These are phyloP conservation scores for Synaphobranchus kaupii DNA, from an alignment of 2,797 vertebrate species.

Conservation along the genomic window DNA sequence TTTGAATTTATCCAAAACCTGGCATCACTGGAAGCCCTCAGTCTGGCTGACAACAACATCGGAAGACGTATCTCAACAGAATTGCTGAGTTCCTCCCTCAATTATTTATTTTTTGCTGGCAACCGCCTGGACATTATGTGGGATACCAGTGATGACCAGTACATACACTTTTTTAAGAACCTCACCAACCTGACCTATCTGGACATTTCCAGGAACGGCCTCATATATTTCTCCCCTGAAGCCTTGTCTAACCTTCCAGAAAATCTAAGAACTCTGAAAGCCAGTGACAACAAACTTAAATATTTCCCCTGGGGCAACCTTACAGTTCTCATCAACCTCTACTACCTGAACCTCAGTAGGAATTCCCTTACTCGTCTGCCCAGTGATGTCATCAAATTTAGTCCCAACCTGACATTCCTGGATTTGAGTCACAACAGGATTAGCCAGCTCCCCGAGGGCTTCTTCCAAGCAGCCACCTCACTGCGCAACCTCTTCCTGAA, in stretches of 20 bases:
- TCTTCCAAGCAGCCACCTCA: constrained; percentile 61
- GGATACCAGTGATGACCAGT: constrained; percentile 64
- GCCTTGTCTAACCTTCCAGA: constrained; percentile 65
- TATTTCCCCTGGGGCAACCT: constrained; percentile 76
- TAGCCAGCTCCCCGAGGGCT: constrained; percentile 63
- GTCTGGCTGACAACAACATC: constrained; percentile 75
- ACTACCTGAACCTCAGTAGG: constrained; percentile 69
- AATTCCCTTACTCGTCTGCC: constrained; percentile 67
- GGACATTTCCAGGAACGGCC: constrained; percentile 74
- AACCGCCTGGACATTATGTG: constrained; percentile 77
- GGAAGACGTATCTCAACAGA: constrained; percentile 67
- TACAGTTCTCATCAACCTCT: constrained; percentile 60
- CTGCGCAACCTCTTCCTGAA: constrained; percentile 66
- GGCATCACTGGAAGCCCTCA: constrained; percentile 65
- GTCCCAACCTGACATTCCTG: constrained; percentile 58
- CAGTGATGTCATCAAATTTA: constrained; percentile 48
- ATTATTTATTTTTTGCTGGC: constrained; percentile 70
- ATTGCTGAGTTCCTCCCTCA: constrained; percentile 68
- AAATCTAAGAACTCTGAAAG: constrained; percentile 59
- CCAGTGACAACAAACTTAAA: constrained; percentile 64
- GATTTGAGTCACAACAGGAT: constrained; percentile 79
- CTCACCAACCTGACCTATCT: constrained; percentile 68
- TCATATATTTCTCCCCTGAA: constrained; percentile 59
- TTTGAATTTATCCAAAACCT: constrained; percentile 70
- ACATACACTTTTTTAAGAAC: constrained; percentile 71